Percentiles rank a stretch among this genome's conserved stretches.
These are phyloP conservation scores for Spatulosminthurus flaviceps DNA, from an alignment of 2,888 invertebrate genomes.

Conservation along the genomic window DNA sequence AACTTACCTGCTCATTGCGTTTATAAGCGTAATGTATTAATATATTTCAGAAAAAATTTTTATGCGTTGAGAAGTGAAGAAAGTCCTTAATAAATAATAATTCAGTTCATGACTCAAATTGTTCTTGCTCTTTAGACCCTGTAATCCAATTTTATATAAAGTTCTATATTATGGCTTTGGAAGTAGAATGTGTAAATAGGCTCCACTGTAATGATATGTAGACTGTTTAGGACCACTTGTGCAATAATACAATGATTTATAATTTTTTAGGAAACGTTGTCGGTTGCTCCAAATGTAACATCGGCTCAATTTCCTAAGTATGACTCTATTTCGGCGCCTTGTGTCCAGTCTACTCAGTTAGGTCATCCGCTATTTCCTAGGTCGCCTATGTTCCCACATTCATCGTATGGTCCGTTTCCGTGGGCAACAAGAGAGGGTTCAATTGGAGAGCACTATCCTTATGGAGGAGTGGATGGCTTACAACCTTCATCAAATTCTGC, in stretches of 20 bases:
- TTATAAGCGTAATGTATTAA: too few species aligned
- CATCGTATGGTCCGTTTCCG: conserved; percentile 52
- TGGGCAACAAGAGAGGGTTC: conserved; percentile 47
- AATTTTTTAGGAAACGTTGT: conserved; percentile 51
- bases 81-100: too few species aligned
- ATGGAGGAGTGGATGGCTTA: conserved; percentile 20
- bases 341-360: conserved; percentile 23
- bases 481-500: conserved; percentile 38
- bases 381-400: conserved; percentile 41
- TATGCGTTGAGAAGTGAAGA: too few species aligned
- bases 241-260: neutral
- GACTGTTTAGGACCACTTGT: too few species aligned
- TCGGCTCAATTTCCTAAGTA: conserved; percentile 29
- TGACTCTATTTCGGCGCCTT: neutral
- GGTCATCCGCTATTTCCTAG: conserved; percentile 33
- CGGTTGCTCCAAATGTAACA: conserved; percentile 48
- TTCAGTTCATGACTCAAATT: too few species aligned
- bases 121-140: too few species aligned
- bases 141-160: too few species aligned
- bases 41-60: too few species aligned
- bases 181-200: too few species aligned
- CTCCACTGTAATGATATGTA: too few species aligned
- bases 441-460: conserved; percentile 34
- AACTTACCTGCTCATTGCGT: too few species aligned
- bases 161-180: too few species aligned